Evolutionary conservation across 2,888 invertebrate genomes (phyloP), one percentile per base, ranked within the genome.

Genomic region (Nephrocerus scutellatus): DNA sequence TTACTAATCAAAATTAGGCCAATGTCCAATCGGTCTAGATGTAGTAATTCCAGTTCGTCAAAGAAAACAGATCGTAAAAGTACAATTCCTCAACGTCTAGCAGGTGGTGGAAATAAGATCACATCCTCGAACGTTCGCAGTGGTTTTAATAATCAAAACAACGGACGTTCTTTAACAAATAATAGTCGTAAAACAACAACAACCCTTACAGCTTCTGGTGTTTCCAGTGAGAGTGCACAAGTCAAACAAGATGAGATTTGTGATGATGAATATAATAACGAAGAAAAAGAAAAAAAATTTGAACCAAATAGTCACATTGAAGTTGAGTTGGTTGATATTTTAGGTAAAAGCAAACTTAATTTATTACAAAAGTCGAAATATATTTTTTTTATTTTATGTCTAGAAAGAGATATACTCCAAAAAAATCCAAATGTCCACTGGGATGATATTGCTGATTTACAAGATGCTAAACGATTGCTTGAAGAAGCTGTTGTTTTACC

Each of bases 401-500:
- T 72, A 74, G 95, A 96, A 70, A 74, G 95, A 55, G 96, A 97
- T 68, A 96, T 97, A 65, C 82, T 98, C 51, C 93, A 93, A 72
- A 90, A 90, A 70, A 90, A 96, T 72, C 92, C 93, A 12, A 93
- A 91, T 69, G 90, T 96, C 43, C 79, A 82, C 57, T 97, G 96
- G 96, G 89, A 84, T 56, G 91, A 90, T 62, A 91, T 92, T 60
- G 91, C 91, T 1, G 92, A 90, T 67, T 72, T 92, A 31, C 74
- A 82, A 8, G 90, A 91, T 65, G 91, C 91, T 6, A 92, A 92
- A 66, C 73, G 89, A 46, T 66, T 97, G 39, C 70, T 98, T 6
- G 92, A 97, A 64, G 97, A 98, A 70, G 96, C 97, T 19, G 95
- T 97, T 7, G 95, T 98, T 24, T 72, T 97, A 58, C 97, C 97